Evolutionary conservation across 2,797 vertebrate genomes (phyloP), one percentile per base, ranked within the genome.

Genomic region (Acestrorhynchus altus): DNA sequence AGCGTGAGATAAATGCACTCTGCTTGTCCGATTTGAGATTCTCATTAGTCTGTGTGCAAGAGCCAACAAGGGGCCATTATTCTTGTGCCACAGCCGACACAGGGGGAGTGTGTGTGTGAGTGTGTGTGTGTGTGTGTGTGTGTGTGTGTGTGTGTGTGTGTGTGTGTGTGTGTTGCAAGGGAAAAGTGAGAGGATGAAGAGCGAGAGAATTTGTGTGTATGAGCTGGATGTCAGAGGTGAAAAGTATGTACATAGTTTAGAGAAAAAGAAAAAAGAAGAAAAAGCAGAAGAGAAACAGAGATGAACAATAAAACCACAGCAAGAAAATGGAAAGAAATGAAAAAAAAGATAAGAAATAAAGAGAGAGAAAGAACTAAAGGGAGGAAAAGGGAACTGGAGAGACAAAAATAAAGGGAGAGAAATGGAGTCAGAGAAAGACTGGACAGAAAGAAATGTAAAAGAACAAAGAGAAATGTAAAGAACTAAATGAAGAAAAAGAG

Each of bases 41-140:
- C 89, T 93, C 92, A 93, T 94, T 94, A 94, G 91, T 93, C 89
- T 84, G 89, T 85, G 90, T 91, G 91, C 88, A 85, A 87, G 88
- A 90, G 83, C 83, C 82, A 89, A 89, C 86, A 85, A 68, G 85
- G 66, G 79, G 83, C 87, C 89, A 93, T 94, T 92, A 91, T 78
- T 93, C 91, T 90, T 86, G 83, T 77, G 80, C 87, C 80, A 83
- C 85, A 82, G 61, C 69, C 83, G 87, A 91, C 87, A 86, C 65
- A 72, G 83, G 78, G 85, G 82, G 83, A 28, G 84, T 84, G 78
- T 79, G 82, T 81, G 84, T 88, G 78, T 64, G 78, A 20, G 81
- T 77, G 47, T 49, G 71, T 46, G 72, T 81, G 76, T n/a, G 1
- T 52, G 64, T 75, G 18, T 18, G 49, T 49, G 56, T 15, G 24